Base-by-base conservation (phyloP, 2,797 vertebrate genomes). In the Syngnathus rostellatus region DNA sequence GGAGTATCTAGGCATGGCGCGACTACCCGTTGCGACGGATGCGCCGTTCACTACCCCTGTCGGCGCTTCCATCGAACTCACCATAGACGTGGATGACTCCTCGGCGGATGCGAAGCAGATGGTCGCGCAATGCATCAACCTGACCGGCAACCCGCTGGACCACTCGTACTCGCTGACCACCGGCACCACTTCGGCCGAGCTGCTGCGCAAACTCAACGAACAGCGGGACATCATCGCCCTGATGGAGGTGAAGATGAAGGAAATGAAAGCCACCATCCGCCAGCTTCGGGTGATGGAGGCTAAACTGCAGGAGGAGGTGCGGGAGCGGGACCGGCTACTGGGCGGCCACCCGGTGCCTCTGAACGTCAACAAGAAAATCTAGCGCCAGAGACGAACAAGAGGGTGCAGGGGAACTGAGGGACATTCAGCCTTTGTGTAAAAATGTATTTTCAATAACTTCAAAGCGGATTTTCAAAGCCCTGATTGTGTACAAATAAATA, bases 201-300 rank as follows among this genome's bases (percentile, higher is more conserved):
- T 98, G 75, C 92, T 98, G 83, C 88, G 94, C 57, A 98, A 98
- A 66, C 90, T 98, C 74, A 98, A 98, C 76, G 96, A 98, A 82
- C 95, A 98, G 83, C 91, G 95, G 79, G 96, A 98, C 86, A 98
- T 98, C 87, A 95, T 98, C 78, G 96, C 95, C 0, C 89, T 98
- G 74, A 95, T 98, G 94, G 95, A 98, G 88, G 93, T 98, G 75
- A 98, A 98, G 88, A 98, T 98, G 95, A 98, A 97, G 87, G 96
- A 97, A 87, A 98, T 98, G 96, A 96, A 97, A 80, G 94, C 93
- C 74, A 97, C 93, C 87, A 96, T 98, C 81, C 93, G 93, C 41
- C 93, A 95, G 79, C 91, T 97, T 59, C 90, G 93, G 46, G 88
- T 97, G 72, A 87, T 88, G 1, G 96, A 98, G 75, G 94, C 95